phyloP scores from a whole-genome alignment of 2,888 invertebrate genomes.

The Celastrina argiolus region DNA sequence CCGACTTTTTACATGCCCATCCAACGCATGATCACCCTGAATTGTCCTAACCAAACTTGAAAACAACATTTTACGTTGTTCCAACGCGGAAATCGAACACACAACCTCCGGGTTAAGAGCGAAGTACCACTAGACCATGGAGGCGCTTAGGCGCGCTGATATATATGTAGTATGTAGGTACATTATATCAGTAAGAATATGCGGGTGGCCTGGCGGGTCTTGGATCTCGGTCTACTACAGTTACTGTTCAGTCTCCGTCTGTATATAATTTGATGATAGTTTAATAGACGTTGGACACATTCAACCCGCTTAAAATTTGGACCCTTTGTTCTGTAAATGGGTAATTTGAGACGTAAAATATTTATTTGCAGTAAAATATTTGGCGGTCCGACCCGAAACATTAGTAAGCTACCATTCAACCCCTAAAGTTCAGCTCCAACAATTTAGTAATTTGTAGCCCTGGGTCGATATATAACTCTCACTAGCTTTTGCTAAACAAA shows the following conservation, averaged over 20 bases:
- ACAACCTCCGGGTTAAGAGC: too few relatives aligned
- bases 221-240: too few relatives aligned
- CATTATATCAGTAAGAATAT: too few relatives aligned
- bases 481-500: constrained; percentile 3
- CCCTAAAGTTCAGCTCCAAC: background rate
- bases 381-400: background rate
- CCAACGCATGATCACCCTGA: too few relatives aligned
- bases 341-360: constrained; percentile 12
- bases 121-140: too few relatives aligned
- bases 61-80: too few relatives aligned
- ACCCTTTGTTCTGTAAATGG: constrained; percentile 15
- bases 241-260: background rate
- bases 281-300: background rate
- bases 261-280: constrained; percentile 16
- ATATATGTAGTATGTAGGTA: too few relatives aligned
- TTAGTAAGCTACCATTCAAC: background rate
- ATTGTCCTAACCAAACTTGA: too few relatives aligned
- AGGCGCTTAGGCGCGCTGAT: too few relatives aligned
- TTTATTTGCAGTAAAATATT: constrained; percentile 8
- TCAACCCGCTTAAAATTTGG: background rate
- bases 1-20: too few relatives aligned
- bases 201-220: too few relatives aligned
- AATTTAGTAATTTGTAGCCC: background rate
- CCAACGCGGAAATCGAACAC: too few relatives aligned
- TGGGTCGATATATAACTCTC: background rate